Evolutionary conservation across 1,140 invertebrate species (phyloP), one percentile per base, ranked within the genome.

Genomic region (Drosophila tropicalis): DNA sequence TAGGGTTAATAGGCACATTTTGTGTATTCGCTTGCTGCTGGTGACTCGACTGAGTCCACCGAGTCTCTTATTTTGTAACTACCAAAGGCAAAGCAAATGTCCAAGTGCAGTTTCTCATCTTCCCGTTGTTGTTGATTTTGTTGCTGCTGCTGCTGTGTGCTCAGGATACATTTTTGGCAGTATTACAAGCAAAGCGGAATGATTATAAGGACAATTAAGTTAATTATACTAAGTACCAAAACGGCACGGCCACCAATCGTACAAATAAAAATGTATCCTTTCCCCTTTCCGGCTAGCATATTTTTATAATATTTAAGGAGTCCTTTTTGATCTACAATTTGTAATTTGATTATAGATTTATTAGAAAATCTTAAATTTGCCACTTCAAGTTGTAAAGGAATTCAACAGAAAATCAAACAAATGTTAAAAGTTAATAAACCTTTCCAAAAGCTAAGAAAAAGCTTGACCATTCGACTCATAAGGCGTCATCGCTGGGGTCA

Each of bases 121-220:
- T 22, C 2, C 72, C 58, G 72, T 62, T 65, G 72, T 60, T 47
- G 15, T 47, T 47, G 12, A 1, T 47, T 1, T 65, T 65, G 72
- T 34, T 57, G 72, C 68, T 17, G n/a, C 19, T 22, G 19, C 19
- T 22, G 19, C 25, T 25, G 5, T 29, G 29, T 22, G 17, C 36
- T 39, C 36, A 39, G 44, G 19, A 51, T 22, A 51, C 44, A 13
- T 39, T 51, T 17, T 51, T 51, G 44, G 17, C 54, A 58, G 70
- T 54, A 36, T 66, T 66, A 54, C 71, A 73, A 70, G 40, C 62
- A 73, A 13, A 32, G 13, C 36, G 44, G 44, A 57, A 62, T 47
- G 72, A 72, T 75, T 75, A 76, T 76, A 58, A 68, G 72, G 58
- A 75, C 64, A 75, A 75, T 75, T 75, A 68, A 76, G 64, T 75